Conservation (phyloP, 2,113 vertebrate species). For the Psophia crepitans region DNA sequence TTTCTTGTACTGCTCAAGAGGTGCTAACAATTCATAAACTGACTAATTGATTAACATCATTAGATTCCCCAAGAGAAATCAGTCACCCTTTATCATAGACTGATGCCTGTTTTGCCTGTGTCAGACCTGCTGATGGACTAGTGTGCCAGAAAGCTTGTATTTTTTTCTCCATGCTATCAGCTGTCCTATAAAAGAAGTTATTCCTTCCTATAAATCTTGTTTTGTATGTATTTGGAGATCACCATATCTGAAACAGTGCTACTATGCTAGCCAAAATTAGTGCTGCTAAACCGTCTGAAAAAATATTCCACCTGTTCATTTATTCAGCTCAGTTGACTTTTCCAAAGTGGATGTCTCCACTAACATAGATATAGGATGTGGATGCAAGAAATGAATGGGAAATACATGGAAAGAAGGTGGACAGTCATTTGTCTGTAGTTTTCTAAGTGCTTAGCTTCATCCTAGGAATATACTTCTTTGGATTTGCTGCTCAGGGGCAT, state of each 20-base stretch:
- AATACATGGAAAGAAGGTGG: background rate
- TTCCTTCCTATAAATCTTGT: background rate
- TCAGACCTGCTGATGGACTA: background rate
- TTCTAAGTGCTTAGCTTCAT: background rate
- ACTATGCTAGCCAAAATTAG: background rate
- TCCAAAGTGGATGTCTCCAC: background rate
- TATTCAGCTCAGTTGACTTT: background rate
- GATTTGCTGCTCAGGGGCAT: background rate
- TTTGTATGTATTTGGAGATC: background rate
- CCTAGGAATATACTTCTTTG: background rate
- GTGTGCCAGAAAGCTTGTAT: background rate
- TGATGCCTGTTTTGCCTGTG: background rate
- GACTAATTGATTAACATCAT: background rate
- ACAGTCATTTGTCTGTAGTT: background rate
- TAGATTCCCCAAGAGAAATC: background rate
- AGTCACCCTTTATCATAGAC: background rate
- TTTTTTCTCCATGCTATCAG: background rate
- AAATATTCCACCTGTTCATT: background rate
- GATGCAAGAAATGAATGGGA: background rate
- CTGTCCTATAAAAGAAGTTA: background rate
- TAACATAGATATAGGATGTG: background rate
- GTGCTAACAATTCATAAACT: background rate
- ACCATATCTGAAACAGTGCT: background rate
- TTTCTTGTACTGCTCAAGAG: background rate
- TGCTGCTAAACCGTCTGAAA: background rate